Base-by-base conservation (phyloP, 2,797 vertebrate species). In the Arnoldichthys spilopterus region DNA sequence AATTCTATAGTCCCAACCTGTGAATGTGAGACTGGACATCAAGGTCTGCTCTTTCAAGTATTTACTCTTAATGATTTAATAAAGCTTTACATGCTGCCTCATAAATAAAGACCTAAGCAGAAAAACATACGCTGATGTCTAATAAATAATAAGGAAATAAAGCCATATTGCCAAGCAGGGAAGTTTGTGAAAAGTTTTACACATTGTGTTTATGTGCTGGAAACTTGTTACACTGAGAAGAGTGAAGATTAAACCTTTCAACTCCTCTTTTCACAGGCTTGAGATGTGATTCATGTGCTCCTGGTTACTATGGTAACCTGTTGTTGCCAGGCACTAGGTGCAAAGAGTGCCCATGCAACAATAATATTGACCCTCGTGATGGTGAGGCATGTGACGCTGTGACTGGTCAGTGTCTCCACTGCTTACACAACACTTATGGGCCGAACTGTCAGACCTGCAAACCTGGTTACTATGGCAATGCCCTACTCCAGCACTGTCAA, bases 381-480 rank as follows among this genome's bases (percentile, higher is more conserved):
- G 83, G 72, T 0, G 79, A 89, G 0, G 91, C 95, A 34, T 97
- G 95, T 58, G 89, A 94, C 87, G 56, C 30, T 1, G 61, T 89
- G 56, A 98, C 93, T 0, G 96, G 96, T 2, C 85, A 94, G 70
- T 96, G 96, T 85, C 90, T 93, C 63, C 93, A 74, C 83, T 96
- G 96, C 86, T 90, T 96, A 51, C 83, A 95, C 88, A 92, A 96
- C 87, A 98, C 95, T 0, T 84, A 87, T 0, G 96, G 96, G 37
- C 45, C 85, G 6, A 85, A 68, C 61, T 98, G 96, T 85, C 91
- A 97, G 76, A 86, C 87, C 86, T 98, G 97, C 87, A 94, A 87
- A 86, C 93, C 91, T 0, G 96, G 96, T 20, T 94, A 94, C 86
- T 95, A 95, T 62, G 96, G 96, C 74, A 94, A 94, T 0, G 95